phyloP scores from a whole-genome alignment of 2,113 vertebrate genomes.

The Dunckerocampus dactyliophorus region DNA sequence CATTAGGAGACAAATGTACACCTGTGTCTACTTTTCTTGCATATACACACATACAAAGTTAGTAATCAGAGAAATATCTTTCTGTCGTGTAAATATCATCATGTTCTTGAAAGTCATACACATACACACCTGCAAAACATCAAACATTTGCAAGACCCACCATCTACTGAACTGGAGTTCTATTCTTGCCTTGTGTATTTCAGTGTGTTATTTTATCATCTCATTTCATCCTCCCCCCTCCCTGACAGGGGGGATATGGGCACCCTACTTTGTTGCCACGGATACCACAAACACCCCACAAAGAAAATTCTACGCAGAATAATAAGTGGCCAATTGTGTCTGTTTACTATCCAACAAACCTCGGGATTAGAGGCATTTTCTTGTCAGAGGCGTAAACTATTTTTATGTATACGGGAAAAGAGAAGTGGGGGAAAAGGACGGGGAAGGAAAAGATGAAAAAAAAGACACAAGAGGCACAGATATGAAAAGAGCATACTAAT shows the following conservation, averaged over 20 bases:
- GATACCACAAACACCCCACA: conserved; percentile 76
- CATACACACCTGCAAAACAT: conserved; percentile 1
- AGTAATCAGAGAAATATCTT: neutral
- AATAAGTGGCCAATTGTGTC: conserved; percentile 71
- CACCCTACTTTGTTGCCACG: conserved; percentile 73
- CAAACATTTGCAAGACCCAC: conserved; percentile 22
- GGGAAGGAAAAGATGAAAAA: neutral
- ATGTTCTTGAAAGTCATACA: neutral
- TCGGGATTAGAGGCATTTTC: conserved; percentile 74
- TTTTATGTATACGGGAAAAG: conserved; percentile 62
- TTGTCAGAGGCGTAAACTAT: conserved; percentile 74
- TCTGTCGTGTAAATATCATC: neutral
- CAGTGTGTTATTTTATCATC: conserved; percentile 60
- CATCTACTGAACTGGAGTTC: conserved; percentile 47
- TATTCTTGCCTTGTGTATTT: conserved; percentile 52
- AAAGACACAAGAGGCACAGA: conserved; percentile 34
- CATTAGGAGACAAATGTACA: conserved; percentile 30
- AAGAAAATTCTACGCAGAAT: conserved; percentile 72
- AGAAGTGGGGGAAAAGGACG: neutral
- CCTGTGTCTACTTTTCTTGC: conserved; percentile 31
- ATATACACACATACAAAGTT: neutral
- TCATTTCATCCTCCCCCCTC: conserved; percentile 56
- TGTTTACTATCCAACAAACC: conserved; percentile 73
- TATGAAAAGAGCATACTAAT: conserved; percentile 73
- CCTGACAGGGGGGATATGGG: conserved; percentile 54